Conservation (phyloP, 1,140 invertebrate species). For the Drosophila pectinifera region DNA sequence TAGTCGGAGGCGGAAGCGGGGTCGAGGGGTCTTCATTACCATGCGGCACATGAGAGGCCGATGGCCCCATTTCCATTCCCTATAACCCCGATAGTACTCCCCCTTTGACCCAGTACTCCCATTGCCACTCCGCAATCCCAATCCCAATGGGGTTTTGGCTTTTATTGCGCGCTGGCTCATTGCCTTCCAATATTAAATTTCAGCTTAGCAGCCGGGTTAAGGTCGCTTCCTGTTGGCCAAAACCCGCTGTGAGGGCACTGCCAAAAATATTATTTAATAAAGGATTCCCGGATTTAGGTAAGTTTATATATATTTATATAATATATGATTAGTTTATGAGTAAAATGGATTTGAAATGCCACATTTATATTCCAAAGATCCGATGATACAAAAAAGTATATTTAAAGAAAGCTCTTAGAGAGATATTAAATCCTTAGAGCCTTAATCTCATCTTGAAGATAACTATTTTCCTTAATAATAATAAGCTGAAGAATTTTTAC, state of each 20-base stretch:
- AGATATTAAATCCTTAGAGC: neutral
- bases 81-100: slow-evolving; percentile 12
- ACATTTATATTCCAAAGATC: too few relatives aligned
- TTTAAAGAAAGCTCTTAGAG: neutral
- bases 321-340: too few relatives aligned
- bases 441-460: too few relatives aligned
- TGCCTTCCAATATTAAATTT: slow-evolving; percentile 83
- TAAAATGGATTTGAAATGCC: too few relatives aligned
- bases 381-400: neutral
- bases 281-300: neutral
- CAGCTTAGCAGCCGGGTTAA: slow-evolving; percentile 75
- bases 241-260: slow-evolving; percentile 6
- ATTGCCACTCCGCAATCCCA: slow-evolving; percentile 32
- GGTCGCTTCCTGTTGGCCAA: slow-evolving; percentile 40
- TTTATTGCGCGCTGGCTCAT: slow-evolving; percentile 79
- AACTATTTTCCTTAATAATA: too few relatives aligned
- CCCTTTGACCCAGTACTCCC: slow-evolving; percentile 4
- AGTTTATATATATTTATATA: too few relatives aligned
- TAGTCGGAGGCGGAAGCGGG: slow-evolving; percentile 3
- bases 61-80: slow-evolving; percentile 24
- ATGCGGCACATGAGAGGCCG: slow-evolving; percentile 64
- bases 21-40: slow-evolving; percentile 41
- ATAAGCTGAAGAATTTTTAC: neutral
- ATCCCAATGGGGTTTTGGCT: slow-evolving; percentile 64
- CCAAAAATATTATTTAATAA: neutral